phyloP scores from a whole-genome alignment of 2,113 vertebrate genomes.

The Sterrhoptilus dennistouni region DNA sequence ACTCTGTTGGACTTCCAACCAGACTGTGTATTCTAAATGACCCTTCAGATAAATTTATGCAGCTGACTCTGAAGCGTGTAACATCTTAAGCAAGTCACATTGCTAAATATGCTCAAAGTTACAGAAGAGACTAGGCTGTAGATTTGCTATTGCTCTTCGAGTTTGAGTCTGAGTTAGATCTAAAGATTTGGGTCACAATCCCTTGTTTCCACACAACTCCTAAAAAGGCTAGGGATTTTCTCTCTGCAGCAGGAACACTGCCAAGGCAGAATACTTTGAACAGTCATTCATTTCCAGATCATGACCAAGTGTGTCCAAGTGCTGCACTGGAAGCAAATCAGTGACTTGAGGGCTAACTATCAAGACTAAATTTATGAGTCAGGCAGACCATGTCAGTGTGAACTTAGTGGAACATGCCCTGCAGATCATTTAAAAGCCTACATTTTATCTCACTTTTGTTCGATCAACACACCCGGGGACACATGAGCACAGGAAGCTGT shows the following conservation, averaged over 20 bases:
- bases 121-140: neutral
- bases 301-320: neutral
- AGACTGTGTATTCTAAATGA: neutral
- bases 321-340: neutral
- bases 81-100: neutral
- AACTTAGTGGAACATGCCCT: neutral
- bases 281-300: neutral
- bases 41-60: neutral
- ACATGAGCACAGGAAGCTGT: neutral
- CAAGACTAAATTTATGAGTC: neutral
- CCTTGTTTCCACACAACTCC: neutral
- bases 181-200: neutral
- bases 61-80: neutral
- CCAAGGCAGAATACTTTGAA: neutral
- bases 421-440: neutral
- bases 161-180: neutral
- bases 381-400: neutral
- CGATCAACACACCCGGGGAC: neutral
- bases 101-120: neutral
- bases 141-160: neutral
- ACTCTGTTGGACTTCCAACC: neutral
- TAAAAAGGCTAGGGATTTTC: neutral
- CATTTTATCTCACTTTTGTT: neutral
- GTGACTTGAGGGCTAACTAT: neutral
- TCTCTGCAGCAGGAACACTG: neutral